Evolutionary conservation across 2,797 vertebrate species (phyloP).

Genomic region (Galaxias olidus): DNA sequence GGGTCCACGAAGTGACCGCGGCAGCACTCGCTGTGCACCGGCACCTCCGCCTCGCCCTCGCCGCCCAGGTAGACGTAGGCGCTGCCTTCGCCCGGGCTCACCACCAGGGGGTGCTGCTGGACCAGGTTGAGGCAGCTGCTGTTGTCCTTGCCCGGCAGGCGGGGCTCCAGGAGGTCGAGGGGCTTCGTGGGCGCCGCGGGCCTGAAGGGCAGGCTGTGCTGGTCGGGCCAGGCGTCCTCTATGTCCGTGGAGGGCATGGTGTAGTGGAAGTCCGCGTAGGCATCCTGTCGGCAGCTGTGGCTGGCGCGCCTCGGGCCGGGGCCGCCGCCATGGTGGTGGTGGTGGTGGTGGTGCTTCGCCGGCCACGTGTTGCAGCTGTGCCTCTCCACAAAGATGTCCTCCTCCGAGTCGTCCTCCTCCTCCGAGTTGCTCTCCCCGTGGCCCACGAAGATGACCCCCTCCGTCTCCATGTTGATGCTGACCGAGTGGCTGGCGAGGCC

Average conservation of each 20-base stretch:
- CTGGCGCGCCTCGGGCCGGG: conserved; percentile 52
- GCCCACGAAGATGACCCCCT: conserved; percentile 68
- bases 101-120: conserved; percentile 58
- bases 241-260: conserved; percentile 80
- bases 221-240: conserved; percentile 78
- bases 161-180: conserved; percentile 66
- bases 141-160: conserved; percentile 65
- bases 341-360: conserved; percentile 78
- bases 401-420: conserved; percentile 65
- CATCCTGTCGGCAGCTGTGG: conserved; percentile 67
- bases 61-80: conserved; percentile 75
- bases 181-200: conserved; percentile 56
- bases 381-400: conserved; percentile 71
- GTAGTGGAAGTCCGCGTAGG: conserved; percentile 76
- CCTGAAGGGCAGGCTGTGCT: conserved; percentile 64
- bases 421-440: conserved; percentile 69
- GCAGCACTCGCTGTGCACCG: conserved; percentile 64
- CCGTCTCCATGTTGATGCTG: conserved; percentile 74
- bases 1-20: conserved; percentile 78
- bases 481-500: conserved; percentile 70
- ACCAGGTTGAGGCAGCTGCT: conserved; percentile 68
- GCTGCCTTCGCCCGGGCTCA: conserved; percentile 64
- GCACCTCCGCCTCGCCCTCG: conserved; percentile 61
- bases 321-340: conserved; percentile 67
- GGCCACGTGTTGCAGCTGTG: conserved; percentile 80